Evolutionary conservation across 2,888 invertebrate genomes (phyloP), one percentile per base, ranked within the genome.

Genomic region (Tetanocera ferruginea): DNA sequence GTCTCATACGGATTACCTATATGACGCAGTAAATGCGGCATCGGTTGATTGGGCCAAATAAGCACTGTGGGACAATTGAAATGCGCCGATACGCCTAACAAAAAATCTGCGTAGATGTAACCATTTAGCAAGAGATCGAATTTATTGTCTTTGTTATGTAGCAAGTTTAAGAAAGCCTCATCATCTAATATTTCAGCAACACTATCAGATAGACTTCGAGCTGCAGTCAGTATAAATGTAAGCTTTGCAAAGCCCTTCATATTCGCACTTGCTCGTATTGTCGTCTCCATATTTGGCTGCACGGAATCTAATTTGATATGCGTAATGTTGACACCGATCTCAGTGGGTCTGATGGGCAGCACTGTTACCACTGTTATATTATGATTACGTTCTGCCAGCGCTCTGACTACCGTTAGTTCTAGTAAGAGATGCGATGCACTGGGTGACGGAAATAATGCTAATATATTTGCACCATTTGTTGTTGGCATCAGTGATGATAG

Each of bases 121-220:
- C 85, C 86, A 11, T 82, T 64, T 5, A 85, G 51, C 57, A 86
- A 80, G 17, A 86, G 79, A 80, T 85, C 85, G 49, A 84, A 86
- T 43, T 82, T 78, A 60, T 83, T 82, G 17, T 43, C 83, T 1
- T 80, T 78, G 57, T 81, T 77, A 3, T 78, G 3, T 52, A 86
- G 73, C 5, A 85, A 74, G 5, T 79, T 76, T n/a, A 80, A 31
- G 28, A 84, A 80, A 52, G 78, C 80, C 0, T 79, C 77, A 77
- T 84, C 82, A 5, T 80, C 73, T 4, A 83, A 60, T 8, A 78
- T 79, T 6, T 72, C 34, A 19, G 82, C 76, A 23, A 76, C 43
- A 0, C 70, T n/a, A 0, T 28, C 11, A 6, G 73, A 28, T 6
- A 80, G 43, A 2, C 37, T 28, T 11, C 78, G 62, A 9, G 76